Evolutionary conservation across 2,888 invertebrate genomes (phyloP).

Genomic region (Sarcophaga carnaria): DNA sequence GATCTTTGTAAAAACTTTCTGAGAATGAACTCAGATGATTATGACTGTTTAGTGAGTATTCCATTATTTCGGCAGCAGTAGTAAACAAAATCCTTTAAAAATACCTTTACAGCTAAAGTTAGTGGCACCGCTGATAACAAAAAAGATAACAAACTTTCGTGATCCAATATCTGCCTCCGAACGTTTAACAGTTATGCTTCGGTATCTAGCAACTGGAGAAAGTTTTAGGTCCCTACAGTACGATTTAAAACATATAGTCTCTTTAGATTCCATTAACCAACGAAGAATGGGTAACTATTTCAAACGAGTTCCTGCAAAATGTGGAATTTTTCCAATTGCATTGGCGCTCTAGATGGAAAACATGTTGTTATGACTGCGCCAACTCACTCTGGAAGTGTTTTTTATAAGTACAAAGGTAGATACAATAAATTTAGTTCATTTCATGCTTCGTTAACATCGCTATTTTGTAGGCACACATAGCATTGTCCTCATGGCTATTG

Average conservation of each 20-base stretch:
- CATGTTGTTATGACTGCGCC: slow-evolving; percentile 50
- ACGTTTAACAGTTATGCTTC: slow-evolving; percentile 34
- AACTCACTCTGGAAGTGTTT: slow-evolving; percentile 45
- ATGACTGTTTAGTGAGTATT: slow-evolving; percentile 21
- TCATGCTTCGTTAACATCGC: too few species aligned
- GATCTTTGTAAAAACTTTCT: slow-evolving; percentile 33
- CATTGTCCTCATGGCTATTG: slow-evolving; percentile 22
- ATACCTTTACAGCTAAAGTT: not conserved
- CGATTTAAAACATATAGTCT: not conserved
- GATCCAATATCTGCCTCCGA: slow-evolving; percentile 11
- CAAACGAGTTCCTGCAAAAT: not conserved
- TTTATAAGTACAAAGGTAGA: slow-evolving; percentile 57
- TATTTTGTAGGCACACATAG: not conserved
- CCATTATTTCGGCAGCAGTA: too few species aligned
- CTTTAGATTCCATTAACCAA: slow-evolving; percentile 20
- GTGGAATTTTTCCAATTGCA: slow-evolving; percentile 53
- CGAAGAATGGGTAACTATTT: slow-evolving; percentile 21
- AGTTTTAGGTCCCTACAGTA: slow-evolving; percentile 27
- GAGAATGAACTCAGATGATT: slow-evolving; percentile 24
- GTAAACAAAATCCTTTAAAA: too few species aligned
- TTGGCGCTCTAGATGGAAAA: slow-evolving; percentile 48
- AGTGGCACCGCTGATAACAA: slow-evolving; percentile 5
- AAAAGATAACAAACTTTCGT: not conserved
- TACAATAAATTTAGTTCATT: not conserved
- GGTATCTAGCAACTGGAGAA: slow-evolving; percentile 18